Percentiles rank a stretch among this genome's conserved stretches.
These are phyloP conservation scores for Orchesellides sinensis DNA, from an alignment of 2,888 invertebrate species.

Conservation along the genomic window DNA sequence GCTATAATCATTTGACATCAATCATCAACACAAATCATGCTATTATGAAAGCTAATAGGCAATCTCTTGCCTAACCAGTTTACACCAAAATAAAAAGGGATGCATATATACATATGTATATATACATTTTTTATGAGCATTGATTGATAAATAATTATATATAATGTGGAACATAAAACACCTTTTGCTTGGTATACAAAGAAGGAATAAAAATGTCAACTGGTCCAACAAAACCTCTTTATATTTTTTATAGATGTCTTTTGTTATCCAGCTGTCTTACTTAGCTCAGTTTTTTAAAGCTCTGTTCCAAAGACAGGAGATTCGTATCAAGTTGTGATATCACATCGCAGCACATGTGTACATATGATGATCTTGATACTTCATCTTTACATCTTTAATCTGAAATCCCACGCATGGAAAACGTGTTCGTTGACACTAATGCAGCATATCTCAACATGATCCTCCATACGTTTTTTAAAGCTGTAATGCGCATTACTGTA, in stretches of 20 bases:
- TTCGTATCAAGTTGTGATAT: slow-evolving; percentile 47
- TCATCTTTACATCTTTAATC: slow-evolving; percentile 41
- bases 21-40: not conserved
- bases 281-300: not conserved
- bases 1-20: not conserved
- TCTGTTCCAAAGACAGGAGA: slow-evolving; percentile 1
- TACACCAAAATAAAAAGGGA: too few relatives aligned
- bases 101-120: too few relatives aligned
- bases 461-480: not conserved
- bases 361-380: slow-evolving; percentile 3
- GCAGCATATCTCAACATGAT: slow-evolving; percentile 1
- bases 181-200: slow-evolving; percentile 42
- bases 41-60: not conserved
- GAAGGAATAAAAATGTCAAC: slow-evolving; percentile 60
- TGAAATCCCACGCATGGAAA: slow-evolving; percentile 48
- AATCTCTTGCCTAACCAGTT: not conserved
- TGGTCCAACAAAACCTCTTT: slow-evolving; percentile 4
- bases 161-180: too few relatives aligned
- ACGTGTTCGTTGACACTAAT: slow-evolving; percentile 65
- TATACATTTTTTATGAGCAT: too few relatives aligned
- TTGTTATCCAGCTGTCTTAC: too few relatives aligned
- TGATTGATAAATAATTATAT: too few relatives aligned
- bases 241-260: too few relatives aligned
- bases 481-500: slow-evolving; percentile 31
- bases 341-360: slow-evolving; percentile 26